A percentile compares a stretch with the other conserved stretches of the same genome.
These are phyloP conservation scores for Rattus norvegicus DNA, from an alignment of 2,113 vertebrate species.

Conservation along the genomic window GRCr8 NC_086022.1:85740501-85741000, in stretches of 20 bases:
- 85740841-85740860: neutral
- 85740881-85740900: neutral
- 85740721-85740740: neutral
- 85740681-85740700: neutral
- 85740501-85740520: constrained; percentile 72
- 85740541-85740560: constrained; percentile 24
- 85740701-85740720: too few relatives aligned
- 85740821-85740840: neutral
- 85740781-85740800: neutral
- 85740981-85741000: neutral
- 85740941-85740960: neutral
- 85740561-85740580: constrained; percentile 11
- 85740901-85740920: neutral
- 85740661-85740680: neutral
- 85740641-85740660: neutral
- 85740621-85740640: constrained; percentile 30
- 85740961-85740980: neutral
- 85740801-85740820: neutral
- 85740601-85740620: neutral
- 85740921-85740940: neutral
- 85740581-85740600: neutral
- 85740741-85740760: neutral
- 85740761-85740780: neutral
- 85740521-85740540: constrained; percentile 38
- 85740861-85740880: neutral